Conservation (phyloP, 1,140 invertebrate genomes). For the Chelonus insularis region DNA sequence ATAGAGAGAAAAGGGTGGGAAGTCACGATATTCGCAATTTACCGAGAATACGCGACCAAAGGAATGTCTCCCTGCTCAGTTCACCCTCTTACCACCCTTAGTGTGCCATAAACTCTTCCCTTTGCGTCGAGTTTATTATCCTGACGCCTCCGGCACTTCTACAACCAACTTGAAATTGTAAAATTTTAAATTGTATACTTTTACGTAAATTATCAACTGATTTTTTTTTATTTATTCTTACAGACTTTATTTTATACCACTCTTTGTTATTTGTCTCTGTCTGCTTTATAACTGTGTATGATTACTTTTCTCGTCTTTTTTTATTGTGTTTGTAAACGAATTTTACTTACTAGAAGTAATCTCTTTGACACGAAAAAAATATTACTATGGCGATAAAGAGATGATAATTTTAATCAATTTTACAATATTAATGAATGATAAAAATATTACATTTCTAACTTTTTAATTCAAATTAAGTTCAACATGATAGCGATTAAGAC, state of each 20-base stretch:
- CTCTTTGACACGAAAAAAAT: no score
- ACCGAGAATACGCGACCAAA: conserved; percentile 26
- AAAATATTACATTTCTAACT: no score
- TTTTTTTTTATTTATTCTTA: neutral
- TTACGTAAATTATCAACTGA: no score
- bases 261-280: neutral
- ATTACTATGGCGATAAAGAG: no score
- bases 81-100: neutral
- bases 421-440: no score
- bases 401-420: no score
- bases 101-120: conserved; percentile 5
- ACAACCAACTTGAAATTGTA: neutral
- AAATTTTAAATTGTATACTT: neutral
- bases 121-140: conserved; percentile 8
- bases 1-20: neutral
- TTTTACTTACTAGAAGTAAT: no score
- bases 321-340: no score
- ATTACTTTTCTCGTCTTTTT: neutral
- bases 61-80: conserved; percentile 14
- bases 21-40: conserved; percentile 28
- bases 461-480: no score
- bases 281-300: neutral
- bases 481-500: no score
- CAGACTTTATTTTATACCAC: neutral
- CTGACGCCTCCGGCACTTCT: neutral